A percentile compares a stretch with the other conserved stretches of the same genome.
phyloP scores from a whole-genome alignment of 2,888 invertebrate genomes.

The Spodoptera exigua region DNA sequence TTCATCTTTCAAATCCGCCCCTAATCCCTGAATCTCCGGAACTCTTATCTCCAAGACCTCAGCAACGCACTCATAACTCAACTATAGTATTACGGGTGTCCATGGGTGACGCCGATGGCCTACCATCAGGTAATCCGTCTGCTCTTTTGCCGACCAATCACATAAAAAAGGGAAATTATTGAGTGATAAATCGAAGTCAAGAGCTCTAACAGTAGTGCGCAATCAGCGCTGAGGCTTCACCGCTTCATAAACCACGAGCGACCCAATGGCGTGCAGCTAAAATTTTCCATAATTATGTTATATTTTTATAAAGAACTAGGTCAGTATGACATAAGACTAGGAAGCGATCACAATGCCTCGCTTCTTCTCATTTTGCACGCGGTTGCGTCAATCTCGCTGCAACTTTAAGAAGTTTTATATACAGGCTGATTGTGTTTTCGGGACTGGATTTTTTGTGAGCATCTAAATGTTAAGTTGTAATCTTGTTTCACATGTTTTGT shows the following conservation, averaged over 20 bases:
- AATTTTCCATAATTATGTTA: conserved; percentile 45
- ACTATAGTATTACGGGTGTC: no score
- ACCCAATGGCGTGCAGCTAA: conserved; percentile 27
- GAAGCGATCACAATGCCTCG: conserved; percentile 72
- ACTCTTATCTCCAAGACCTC: no score
- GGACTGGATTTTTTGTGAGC: conserved; percentile 1
- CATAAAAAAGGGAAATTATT: no score
- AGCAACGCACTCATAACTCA: no score
- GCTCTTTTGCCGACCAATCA: no score
- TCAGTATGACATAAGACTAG: conserved; percentile 73
- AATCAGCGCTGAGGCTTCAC: neutral
- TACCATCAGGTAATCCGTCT: no score
- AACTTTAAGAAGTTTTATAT: conserved; percentile 70
- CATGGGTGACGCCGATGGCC: no score
- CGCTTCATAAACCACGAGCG: conserved; percentile 11
- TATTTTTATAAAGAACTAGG: conserved; percentile 52
- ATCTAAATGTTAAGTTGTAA: neutral
- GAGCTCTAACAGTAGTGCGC: neutral
- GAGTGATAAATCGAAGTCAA: no score
- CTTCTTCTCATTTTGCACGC: conserved; percentile 82
- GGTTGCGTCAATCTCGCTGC: conserved; percentile 79
- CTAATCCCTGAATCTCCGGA: no score
- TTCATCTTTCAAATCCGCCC: no score
- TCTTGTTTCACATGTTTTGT: no score
- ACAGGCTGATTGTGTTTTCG: conserved; percentile 62